Conservation (phyloP, 2,888 invertebrate species). For the Parthenolecanium corni region DNA sequence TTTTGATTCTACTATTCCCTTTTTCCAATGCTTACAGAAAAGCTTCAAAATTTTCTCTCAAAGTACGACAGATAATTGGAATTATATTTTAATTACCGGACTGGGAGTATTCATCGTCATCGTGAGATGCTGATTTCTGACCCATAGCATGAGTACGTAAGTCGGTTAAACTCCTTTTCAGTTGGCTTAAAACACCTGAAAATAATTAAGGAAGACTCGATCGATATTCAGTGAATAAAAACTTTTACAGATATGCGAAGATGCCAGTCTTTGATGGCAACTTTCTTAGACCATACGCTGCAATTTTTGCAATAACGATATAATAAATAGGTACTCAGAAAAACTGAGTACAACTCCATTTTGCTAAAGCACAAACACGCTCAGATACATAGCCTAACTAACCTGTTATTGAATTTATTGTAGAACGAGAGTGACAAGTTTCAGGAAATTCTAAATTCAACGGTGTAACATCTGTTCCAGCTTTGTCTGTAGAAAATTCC, state of each 20-base stretch:
- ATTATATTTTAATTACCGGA: conserved; percentile 9
- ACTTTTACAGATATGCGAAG: too few species aligned
- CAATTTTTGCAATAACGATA: too few species aligned
- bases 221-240: too few species aligned
- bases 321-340: too few species aligned
- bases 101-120: conserved; percentile 18
- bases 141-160: conserved; percentile 47
- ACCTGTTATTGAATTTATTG: conserved; percentile 67
- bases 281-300: too few species aligned
- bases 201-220: not conserved
- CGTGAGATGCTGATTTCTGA: conserved; percentile 9
- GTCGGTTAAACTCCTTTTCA: conserved; percentile 79
- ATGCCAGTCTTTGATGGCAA: too few species aligned
- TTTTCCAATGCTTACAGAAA: too few species aligned
- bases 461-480: conserved; percentile 77
- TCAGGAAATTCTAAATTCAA: conserved; percentile 66
- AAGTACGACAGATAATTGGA: too few species aligned
- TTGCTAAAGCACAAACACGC: not conserved
- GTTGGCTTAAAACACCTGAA: conserved; percentile 76
- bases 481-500: conserved; percentile 76
- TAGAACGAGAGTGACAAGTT: conserved; percentile 46
- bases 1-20: too few species aligned
- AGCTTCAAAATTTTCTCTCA: too few species aligned
- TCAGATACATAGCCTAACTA: too few species aligned
- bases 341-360: too few species aligned